These are phyloP conservation scores for Nibea coibor DNA, from an alignment of 2,113 vertebrate species.

Conservation along the genomic window DNA sequence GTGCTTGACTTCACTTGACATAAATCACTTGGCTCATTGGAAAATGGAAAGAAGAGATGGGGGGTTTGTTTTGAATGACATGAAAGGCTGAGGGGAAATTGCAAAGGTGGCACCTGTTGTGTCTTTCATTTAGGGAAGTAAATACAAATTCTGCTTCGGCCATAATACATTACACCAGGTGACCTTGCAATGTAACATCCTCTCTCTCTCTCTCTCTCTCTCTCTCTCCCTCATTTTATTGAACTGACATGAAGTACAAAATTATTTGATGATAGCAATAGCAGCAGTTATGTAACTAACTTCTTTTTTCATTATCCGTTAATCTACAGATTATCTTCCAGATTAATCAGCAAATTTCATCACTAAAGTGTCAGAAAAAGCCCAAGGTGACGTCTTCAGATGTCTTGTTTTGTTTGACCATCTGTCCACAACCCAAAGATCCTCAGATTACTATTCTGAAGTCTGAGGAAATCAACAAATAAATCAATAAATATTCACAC, in stretches of 20 bases:
- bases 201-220: conserved; percentile 1
- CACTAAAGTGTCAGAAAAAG: neutral
- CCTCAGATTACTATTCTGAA: neutral
- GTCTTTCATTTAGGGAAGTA: conserved; percentile 9
- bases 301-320: neutral
- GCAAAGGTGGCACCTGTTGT: conserved; percentile 6
- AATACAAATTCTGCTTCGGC: conserved; percentile 12
- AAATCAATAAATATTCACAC: conserved; percentile 3
- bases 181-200: neutral
- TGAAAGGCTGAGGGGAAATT: conserved; percentile 21
- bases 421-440: no score
- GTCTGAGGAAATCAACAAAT: neutral
- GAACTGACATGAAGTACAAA: neutral
- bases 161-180: neutral
- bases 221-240: neutral
- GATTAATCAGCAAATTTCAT: neutral
- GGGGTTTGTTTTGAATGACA: conserved; percentile 45
- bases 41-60: conserved; percentile 52
- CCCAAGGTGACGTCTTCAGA: neutral
- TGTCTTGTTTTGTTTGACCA: no score
- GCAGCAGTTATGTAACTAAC: neutral
- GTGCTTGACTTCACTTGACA: conserved; percentile 75
- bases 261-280: neutral
- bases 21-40: conserved; percentile 70
- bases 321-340: neutral